Conservation (phyloP, 2,797 vertebrate species). For the Poeciliopsis paucimaculata region DNA sequence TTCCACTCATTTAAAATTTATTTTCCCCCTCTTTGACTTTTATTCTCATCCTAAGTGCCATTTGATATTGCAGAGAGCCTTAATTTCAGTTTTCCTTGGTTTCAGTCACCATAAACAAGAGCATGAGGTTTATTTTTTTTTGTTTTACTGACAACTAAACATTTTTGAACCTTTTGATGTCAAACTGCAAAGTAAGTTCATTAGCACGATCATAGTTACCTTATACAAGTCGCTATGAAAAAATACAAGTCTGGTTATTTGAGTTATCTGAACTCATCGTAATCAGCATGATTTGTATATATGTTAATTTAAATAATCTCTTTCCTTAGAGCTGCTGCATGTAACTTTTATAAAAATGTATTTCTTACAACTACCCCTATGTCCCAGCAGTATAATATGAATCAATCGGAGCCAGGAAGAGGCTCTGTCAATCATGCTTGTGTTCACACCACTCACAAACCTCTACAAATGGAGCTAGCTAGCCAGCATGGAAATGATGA, state of each 20-base stretch:
- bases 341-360: too few species aligned
- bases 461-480: too few species aligned
- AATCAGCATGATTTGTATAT: not conserved
- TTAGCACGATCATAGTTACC: not conserved
- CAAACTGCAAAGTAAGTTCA: constrained; percentile 10
- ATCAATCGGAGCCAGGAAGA: too few species aligned
- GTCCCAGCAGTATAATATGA: too few species aligned
- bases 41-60: not conserved
- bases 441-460: too few species aligned
- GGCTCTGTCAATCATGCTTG: too few species aligned
- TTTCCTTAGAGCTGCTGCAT: too few species aligned
- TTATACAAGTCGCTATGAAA: constrained; percentile 14
- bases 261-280: not conserved
- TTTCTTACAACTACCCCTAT: too few species aligned
- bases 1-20: not conserved
- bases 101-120: constrained; percentile 9
- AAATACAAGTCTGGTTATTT: not conserved
- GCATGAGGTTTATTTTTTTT: not conserved
- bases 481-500: too few species aligned
- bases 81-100: constrained; percentile 5
- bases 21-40: not conserved
- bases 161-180: constrained; percentile 21
- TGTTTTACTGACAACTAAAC: constrained; percentile 15
- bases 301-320: not conserved
- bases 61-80: not conserved